phyloP scores from a whole-genome alignment of 1,140 invertebrate genomes.

The Homalodisca vitripennis region DNA sequence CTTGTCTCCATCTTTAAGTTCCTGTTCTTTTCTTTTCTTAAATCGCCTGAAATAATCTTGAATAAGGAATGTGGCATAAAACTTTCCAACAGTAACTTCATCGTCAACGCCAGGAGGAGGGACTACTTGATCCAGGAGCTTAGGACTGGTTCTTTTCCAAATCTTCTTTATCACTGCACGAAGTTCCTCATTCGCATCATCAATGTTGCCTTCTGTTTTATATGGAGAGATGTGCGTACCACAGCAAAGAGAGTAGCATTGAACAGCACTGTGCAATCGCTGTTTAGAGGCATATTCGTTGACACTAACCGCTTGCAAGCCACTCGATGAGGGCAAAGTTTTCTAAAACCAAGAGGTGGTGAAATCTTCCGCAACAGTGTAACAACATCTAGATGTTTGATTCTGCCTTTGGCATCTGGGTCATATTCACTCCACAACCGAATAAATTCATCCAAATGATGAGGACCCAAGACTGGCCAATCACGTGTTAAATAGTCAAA shows the following conservation, averaged over 20 bases:
- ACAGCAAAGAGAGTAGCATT: slow-evolving; percentile 99
- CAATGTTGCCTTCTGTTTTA: slow-evolving; percentile 99
- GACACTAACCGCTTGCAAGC: slow-evolving; percentile 98
- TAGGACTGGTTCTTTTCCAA: slow-evolving; percentile 96
- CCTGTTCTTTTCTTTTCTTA: slow-evolving; percentile 97
- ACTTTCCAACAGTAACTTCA: slow-evolving; percentile 99
- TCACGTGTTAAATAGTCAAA: slow-evolving; percentile 99
- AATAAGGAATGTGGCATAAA: slow-evolving; percentile 99
- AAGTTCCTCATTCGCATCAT: slow-evolving; percentile 93
- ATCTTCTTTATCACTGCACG: slow-evolving; percentile 97
- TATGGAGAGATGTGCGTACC: slow-evolving; percentile 94
- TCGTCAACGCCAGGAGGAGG: slow-evolving; percentile 98
- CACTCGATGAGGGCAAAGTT: slow-evolving; percentile 97
- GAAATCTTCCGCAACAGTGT: slow-evolving; percentile 97
- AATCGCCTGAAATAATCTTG: slow-evolving; percentile 99
- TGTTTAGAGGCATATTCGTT: slow-evolving; percentile 99
- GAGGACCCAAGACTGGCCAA: slow-evolving; percentile 98
- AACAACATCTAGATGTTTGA: slow-evolving; percentile 99
- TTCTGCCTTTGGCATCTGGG: slow-evolving; percentile 97
- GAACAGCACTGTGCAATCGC: slow-evolving; percentile 98
- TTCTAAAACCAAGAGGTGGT: slow-evolving; percentile 97
- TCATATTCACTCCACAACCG: slow-evolving; percentile 99
- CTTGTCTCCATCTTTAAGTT: slow-evolving; percentile 78
- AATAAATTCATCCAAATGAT: slow-evolving; percentile 99
- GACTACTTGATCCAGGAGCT: slow-evolving; percentile 97